These are phyloP conservation scores for Cepaea hortensis DNA, from an alignment of 2,888 invertebrate genomes.

Conservation along the genomic window DNA sequence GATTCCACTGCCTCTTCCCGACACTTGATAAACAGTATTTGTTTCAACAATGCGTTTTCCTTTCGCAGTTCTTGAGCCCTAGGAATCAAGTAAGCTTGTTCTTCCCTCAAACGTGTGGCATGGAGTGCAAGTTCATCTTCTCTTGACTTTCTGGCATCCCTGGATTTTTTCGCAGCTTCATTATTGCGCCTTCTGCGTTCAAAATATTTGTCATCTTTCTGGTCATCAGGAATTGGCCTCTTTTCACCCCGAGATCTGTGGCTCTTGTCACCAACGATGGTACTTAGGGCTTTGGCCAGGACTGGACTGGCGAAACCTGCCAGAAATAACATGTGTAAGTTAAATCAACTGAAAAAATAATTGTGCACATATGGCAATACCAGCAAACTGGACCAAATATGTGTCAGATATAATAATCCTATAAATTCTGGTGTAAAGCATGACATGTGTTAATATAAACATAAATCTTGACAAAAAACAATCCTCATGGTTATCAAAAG, in stretches of 20 bases:
- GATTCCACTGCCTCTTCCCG: conserved; percentile 3
- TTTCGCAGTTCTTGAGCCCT: conserved; percentile 22
- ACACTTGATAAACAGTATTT: conserved; percentile 35
- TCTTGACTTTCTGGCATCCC: conserved; percentile 89
- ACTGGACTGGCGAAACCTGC: conserved; percentile 31
- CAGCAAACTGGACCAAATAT: too few relatives aligned
- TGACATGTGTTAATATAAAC: too few relatives aligned
- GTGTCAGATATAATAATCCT: too few relatives aligned
- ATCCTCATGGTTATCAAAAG: too few relatives aligned
- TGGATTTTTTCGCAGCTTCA: conserved; percentile 73
- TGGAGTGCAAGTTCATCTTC: conserved; percentile 92
- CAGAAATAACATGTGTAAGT: not conserved
- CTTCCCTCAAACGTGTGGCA: conserved; percentile 89
- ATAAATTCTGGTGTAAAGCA: too few relatives aligned
- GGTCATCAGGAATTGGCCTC: conserved; percentile 49
- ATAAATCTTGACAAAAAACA: too few relatives aligned
- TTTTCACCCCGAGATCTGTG: conserved; percentile 45
- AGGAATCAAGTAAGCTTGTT: conserved; percentile 71
- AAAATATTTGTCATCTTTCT: conserved; percentile 49
- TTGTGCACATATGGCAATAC: too few relatives aligned
- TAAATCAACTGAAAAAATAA: too few relatives aligned
- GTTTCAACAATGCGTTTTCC: conserved; percentile 34
- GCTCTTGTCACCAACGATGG: conserved; percentile 30
- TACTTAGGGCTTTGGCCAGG: conserved; percentile 33
- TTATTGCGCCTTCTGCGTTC: conserved; percentile 45